Percentiles rank a stretch among this genome's conserved stretches.
Evolutionary conservation across 2,797 vertebrate species (phyloP).

Genomic region (Brachymystax lenok): DNA sequence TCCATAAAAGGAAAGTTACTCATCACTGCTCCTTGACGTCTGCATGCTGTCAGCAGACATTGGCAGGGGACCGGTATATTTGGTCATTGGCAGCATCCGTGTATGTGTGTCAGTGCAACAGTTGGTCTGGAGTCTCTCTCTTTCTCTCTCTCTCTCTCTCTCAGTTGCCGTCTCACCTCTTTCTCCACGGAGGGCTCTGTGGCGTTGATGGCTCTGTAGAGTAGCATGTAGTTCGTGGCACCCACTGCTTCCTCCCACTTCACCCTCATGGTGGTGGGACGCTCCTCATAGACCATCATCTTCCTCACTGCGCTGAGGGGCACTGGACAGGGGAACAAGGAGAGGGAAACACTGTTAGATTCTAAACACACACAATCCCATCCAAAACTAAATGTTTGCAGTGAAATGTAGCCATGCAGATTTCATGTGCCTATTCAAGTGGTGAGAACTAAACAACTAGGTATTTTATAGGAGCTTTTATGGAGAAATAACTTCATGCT

Average conservation of each 20-base stretch:
- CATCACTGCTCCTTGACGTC: constrained; percentile 48
- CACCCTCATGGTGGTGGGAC: constrained; percentile 87
- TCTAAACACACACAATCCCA: not conserved
- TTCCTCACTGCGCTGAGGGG: constrained; percentile 82
- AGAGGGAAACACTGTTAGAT: constrained; percentile 11
- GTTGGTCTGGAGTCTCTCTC: not conserved
- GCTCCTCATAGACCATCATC: constrained; percentile 87
- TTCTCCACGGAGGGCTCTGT: constrained; percentile 77
- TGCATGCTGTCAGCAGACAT: constrained; percentile 43
- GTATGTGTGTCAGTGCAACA: constrained; percentile 1
- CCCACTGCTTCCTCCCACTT: constrained; percentile 85
- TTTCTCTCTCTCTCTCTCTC: not conserved
- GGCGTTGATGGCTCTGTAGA: constrained; percentile 85
- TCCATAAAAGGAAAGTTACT: constrained; percentile 36
- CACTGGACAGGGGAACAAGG: constrained; percentile 72
- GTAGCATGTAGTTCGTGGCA: constrained; percentile 88
- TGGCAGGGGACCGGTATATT: too few species aligned
- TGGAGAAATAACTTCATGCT: constrained; percentile 14
- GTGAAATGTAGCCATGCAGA: not conserved
- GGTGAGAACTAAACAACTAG: constrained; percentile 15
- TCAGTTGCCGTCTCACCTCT: constrained; percentile 78
- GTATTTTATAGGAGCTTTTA: constrained; percentile 41
- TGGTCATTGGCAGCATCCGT: too few species aligned
- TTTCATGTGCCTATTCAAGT: not conserved
- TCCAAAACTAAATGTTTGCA: not conserved